Base-by-base conservation (phyloP, 2,113 vertebrate species). In the Baryphthengus martii region DNA sequence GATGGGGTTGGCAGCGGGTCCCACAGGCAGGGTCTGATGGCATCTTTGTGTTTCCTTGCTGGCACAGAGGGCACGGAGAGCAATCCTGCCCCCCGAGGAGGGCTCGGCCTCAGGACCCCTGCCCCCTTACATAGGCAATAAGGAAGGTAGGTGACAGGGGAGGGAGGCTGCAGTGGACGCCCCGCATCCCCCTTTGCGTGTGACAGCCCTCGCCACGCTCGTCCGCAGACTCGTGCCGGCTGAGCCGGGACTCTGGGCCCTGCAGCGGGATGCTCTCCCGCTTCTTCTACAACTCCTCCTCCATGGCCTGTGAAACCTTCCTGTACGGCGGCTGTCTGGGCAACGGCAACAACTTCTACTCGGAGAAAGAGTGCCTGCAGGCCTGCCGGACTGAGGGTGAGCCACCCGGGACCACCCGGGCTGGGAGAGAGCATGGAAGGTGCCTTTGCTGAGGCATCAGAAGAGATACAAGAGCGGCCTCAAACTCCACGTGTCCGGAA, bases 341-440 rank as follows among this genome's bases (percentile, higher is more conserved):
- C 33, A 99, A 99, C 0, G 97, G 97, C 85, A 99, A 99, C 97
- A 99, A 99, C 96, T 99, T 99, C 71, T 5, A 12, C 21, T 97
- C 92, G 0, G 99, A 99, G 93, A 98, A 98, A 92, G 98, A 98
- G 12, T 99, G 99, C 89, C 97, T 99, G 63, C 99, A 99, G 98
- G 98, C 98, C 1, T 99, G 99, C 94, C 98, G 99, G 39, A 99
- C 98, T 0, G 98, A 99, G 90, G 99, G 99, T 99, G 90, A 98
- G 97, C 5, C 1, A 11, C 47, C 53, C 4, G 47, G 68, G 44
- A 33, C 17, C 10, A 10, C 24, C 29, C 16, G 0, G 0, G 13
- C 3, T 1, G n/a, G n/a, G 15, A 12, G 0, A 1, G 25, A 29
- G 29, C 59, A 11, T 1, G 5, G 44, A 10, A 35, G 15, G 7